phyloP scores from a whole-genome alignment of 2,797 vertebrate genomes.

The Micropoecilia bifurca region DNA sequence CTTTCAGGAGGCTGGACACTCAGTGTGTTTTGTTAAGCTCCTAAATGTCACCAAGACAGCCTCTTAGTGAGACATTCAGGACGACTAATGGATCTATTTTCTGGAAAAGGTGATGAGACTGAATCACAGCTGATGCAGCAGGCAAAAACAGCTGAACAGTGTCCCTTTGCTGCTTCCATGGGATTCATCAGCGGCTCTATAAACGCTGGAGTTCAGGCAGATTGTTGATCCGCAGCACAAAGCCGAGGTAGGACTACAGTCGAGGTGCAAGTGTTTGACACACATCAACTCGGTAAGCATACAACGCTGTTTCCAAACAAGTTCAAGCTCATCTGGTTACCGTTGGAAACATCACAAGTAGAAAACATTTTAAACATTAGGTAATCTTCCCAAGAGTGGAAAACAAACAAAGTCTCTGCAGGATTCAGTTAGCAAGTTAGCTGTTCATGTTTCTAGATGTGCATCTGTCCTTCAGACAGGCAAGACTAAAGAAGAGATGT shows the following conservation, averaged over 20 bases:
- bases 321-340: neutral
- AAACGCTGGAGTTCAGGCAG: neutral
- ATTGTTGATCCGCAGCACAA: neutral
- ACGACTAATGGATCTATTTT: neutral
- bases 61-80: neutral
- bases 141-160: neutral
- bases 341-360: no score
- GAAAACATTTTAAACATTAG: no score
- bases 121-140: slow-evolving; percentile 2
- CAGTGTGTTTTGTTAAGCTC: neutral
- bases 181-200: neutral
- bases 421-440: neutral
- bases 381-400: no score
- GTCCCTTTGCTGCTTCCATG: neutral
- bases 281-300: neutral
- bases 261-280: neutral
- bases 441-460: no score
- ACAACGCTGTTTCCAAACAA: neutral
- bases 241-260: neutral
- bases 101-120: neutral
- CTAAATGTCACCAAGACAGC: slow-evolving; percentile 11
- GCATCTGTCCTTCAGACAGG: no score
- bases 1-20: neutral
- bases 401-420: no score
- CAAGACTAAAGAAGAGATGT: no score